Evolutionary conservation across 2,113 vertebrate genomes (phyloP).

Genomic region (Brachyhypopomus gauderio): DNA sequence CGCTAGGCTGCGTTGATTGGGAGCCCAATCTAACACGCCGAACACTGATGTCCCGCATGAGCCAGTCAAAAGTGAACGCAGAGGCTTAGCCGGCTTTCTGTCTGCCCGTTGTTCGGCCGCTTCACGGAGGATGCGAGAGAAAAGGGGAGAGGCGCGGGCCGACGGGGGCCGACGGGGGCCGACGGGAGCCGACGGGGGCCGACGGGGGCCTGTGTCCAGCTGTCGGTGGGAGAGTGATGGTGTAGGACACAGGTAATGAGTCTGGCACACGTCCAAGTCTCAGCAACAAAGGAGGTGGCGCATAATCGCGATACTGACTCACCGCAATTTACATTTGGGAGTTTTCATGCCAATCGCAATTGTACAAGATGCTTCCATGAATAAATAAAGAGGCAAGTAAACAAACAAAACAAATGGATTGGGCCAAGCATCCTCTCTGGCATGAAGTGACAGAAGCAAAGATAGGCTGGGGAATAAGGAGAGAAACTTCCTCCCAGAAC

Average conservation of each 20-base stretch:
- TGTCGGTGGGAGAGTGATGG: constrained; percentile 33
- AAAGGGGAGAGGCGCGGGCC: background rate
- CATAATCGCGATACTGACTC: constrained; percentile 51
- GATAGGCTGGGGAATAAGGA: background rate
- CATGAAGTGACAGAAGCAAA: background rate
- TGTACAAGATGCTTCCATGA: constrained; percentile 28
- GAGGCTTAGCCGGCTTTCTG: background rate
- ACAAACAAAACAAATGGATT: background rate
- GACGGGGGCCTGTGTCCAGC: constrained; percentile 7
- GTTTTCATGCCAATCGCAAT: constrained; percentile 31
- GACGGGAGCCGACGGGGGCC: too few relatives aligned
- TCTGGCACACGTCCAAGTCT: constrained; percentile 43
- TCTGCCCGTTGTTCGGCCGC: background rate
- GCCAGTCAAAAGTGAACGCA: background rate
- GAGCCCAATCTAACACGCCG: background rate
- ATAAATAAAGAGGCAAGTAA: constrained; percentile 48
- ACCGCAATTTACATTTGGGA: constrained; percentile 51
- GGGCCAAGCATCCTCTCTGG: background rate
- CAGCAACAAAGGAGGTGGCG: constrained; percentile 21
- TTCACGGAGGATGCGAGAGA: background rate
- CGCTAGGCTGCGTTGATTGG: background rate
- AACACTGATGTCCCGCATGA: background rate
- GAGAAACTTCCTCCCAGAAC: background rate
- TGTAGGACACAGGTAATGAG: constrained; percentile 39
- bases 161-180: too few relatives aligned